Evolutionary conservation across 2,797 vertebrate genomes (phyloP), one percentile per base, ranked within the genome.

Genomic region (Sebastes cheni): DNA sequence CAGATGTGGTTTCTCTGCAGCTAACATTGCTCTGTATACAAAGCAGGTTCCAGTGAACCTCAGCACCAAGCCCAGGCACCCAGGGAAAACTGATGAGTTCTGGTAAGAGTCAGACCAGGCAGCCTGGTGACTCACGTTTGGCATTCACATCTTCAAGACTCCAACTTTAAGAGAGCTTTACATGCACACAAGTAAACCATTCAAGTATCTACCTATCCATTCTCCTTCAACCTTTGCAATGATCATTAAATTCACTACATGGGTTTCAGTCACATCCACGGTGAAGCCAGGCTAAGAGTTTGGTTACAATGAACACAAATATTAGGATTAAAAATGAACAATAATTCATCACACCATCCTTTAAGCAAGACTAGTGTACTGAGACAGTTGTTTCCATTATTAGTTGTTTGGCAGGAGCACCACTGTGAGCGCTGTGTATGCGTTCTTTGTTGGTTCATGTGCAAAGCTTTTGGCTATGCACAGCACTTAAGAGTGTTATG

Each of bases 1-100:
- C 95, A 95, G 94, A 95, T 95, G 95, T 94, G 88, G 88, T 71
- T 82, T 74, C 80, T 92, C 88, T 80, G 83, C 84, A 74, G 87
- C 82, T 82, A 90, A 82, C 88, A 88, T 88, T 78, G 88, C 75
- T 88, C 80, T 58, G 32, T 64, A 72, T 68, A 85, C 66, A 67
- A 88, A 67, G 82, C 77, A 88, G 85, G 86, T 85, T 91, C 83
- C 86, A 91, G 85, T 74, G 79, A 88, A 85, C 76, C 77, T 86
- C 72, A 89, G 55, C 83, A 89, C 88, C 83, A 84, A 89, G 61
- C 54, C 80, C 66, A 84, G 83, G 88, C 88, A 89, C 86, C 86
- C 56, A 59, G 83, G 86, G 88, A 86, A 89, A 91, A 91, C 89
- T 90, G 88, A 92, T 91, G 93, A 91, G 80, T 82, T 89, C 82